These are phyloP conservation scores for Pectinophora gossypiella DNA, from an alignment of 1,140 invertebrate genomes.

Conservation along the genomic window DNA sequence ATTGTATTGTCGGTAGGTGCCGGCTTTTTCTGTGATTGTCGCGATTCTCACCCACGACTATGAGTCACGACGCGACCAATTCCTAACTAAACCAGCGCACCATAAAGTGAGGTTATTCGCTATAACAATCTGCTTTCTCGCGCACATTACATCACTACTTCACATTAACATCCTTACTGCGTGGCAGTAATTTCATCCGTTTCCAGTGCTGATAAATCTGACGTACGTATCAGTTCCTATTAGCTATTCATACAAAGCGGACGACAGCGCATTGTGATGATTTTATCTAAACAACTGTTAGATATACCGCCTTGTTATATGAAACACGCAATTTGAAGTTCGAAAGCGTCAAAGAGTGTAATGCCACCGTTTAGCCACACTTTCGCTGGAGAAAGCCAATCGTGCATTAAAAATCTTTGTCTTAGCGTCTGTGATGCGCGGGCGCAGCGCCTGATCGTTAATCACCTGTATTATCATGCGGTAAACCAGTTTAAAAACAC, in stretches of 20 bases:
- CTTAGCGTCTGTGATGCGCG: conserved; percentile 38
- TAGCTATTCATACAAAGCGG: too few species aligned
- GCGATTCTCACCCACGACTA: conserved; percentile 1
- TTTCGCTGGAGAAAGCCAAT: conserved; percentile 68
- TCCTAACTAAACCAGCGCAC: conserved; percentile 12
- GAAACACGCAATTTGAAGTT: conserved; percentile 25
- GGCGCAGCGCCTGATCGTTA: conserved; percentile 27
- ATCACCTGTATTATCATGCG: conserved; percentile 19
- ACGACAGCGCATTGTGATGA: too few species aligned
- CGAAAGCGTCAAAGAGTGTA: conserved; percentile 59
- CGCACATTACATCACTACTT: background rate
- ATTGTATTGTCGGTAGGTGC: background rate
- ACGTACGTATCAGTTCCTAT: too few species aligned
- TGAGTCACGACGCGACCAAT: conserved; percentile 12
- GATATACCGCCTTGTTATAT: background rate
- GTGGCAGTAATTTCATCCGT: too few species aligned
- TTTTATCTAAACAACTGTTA: background rate
- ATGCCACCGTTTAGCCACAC: conserved; percentile 54
- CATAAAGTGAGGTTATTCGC: conserved; percentile 12
- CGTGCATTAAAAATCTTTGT: conserved; percentile 64
- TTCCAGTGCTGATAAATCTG: too few species aligned
- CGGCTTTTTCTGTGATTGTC: background rate
- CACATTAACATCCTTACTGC: too few species aligned
- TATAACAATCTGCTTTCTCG: conserved; percentile 10
- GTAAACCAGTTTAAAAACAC: conserved; percentile 7